phyloP scores from a whole-genome alignment of 2,888 invertebrate genomes.

The Synergus laeviventris region DNA sequence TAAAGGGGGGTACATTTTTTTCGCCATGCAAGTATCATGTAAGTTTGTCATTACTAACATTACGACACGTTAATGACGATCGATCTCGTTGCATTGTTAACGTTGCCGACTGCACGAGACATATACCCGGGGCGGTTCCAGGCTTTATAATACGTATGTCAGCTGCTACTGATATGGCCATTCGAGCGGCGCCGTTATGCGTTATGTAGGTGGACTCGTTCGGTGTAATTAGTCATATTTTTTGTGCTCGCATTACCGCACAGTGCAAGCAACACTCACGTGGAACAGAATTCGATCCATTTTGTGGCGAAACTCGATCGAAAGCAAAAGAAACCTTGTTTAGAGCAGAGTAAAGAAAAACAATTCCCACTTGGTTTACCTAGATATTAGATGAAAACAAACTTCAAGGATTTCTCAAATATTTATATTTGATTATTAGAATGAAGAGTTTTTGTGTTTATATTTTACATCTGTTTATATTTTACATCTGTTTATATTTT shows the following conservation, averaged over 20 bases:
- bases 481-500: too few species aligned
- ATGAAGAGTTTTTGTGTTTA: too few species aligned
- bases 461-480: too few species aligned
- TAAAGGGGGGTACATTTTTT: constrained; percentile 31
- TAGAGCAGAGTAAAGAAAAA: too few species aligned
- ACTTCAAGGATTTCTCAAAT: too few species aligned
- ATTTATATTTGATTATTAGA: too few species aligned
- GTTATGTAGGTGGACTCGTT: constrained; percentile 47
- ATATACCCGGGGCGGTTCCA: constrained; percentile 35
- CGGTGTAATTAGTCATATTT: constrained; percentile 48
- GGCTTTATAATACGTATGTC: constrained; percentile 3
- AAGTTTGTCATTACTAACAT: constrained; percentile 37
- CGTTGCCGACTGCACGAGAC: constrained; percentile 42
- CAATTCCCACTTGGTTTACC: neutral
- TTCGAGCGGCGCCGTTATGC: constrained; percentile 40
- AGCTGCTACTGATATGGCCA: constrained; percentile 34
- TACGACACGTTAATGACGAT: constrained; percentile 44
- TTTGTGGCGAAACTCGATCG: neutral
- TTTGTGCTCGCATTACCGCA: constrained; percentile 12
- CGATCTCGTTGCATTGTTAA: constrained; percentile 52
- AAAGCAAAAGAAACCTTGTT: neutral
- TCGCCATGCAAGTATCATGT: constrained; percentile 28
- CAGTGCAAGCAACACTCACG: neutral
- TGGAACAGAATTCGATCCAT: constrained; percentile 1
- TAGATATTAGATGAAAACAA: neutral